Conservation (phyloP, 2,113 vertebrate species). For the Heterochromis multidens region DNA sequence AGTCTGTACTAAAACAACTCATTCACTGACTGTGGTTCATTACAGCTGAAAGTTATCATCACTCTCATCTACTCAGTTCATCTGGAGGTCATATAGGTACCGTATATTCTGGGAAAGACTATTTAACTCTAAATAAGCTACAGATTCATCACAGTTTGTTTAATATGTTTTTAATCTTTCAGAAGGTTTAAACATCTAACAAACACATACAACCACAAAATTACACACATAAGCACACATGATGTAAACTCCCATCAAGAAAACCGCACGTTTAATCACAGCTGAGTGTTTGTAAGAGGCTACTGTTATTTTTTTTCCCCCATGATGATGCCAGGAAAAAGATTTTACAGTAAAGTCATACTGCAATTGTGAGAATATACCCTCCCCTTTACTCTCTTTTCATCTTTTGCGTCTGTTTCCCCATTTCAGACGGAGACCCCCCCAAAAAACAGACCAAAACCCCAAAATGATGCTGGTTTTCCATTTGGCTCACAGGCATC, state of each 20-base stretch:
- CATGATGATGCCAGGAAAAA: slow-evolving; percentile 33
- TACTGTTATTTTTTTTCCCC: neutral
- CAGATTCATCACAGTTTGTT: neutral
- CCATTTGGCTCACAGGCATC: slow-evolving; percentile 50
- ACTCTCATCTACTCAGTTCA: slow-evolving; percentile 21
- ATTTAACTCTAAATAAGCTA: neutral
- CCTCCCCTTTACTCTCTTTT: slow-evolving; percentile 19
- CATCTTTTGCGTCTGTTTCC: neutral
- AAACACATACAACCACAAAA: neutral
- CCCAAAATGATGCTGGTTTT: slow-evolving; percentile 51
- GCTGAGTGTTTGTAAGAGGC: slow-evolving; percentile 1
- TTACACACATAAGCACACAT: neutral
- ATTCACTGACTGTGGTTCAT: neutral
- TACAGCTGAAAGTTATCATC: neutral
- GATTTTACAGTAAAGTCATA: slow-evolving; percentile 35
- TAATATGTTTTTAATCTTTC: neutral
- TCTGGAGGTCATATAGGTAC: neutral
- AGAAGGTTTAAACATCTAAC: neutral
- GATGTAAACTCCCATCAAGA: neutral
- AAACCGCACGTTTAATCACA: slow-evolving; percentile 22
- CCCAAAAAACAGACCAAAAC: slow-evolving; percentile 13
- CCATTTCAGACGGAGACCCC: slow-evolving; percentile 35
- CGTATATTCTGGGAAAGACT: neutral
- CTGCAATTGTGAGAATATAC: slow-evolving; percentile 14
- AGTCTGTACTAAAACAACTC: slow-evolving; percentile 4